A percentile compares a stretch with the other conserved stretches of the same genome.
phyloP scores from a whole-genome alignment of 2,888 invertebrate species.

The Conomelus anceps region DNA sequence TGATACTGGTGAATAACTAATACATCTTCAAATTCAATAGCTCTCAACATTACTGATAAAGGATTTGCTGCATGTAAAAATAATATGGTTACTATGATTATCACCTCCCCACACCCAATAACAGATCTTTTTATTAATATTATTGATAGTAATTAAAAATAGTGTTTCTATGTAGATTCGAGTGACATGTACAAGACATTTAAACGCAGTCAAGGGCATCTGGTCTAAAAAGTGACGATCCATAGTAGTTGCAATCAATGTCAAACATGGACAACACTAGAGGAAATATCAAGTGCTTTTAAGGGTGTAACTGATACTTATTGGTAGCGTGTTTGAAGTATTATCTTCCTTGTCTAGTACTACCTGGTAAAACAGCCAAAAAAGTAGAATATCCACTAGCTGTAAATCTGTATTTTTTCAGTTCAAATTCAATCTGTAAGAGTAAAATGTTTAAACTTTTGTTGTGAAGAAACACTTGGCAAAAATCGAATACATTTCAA shows the following conservation, averaged over 20 bases:
- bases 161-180: neutral
- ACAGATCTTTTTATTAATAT: neutral
- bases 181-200: neutral
- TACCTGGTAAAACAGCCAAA: neutral
- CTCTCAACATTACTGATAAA: neutral
- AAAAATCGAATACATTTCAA: too few species aligned
- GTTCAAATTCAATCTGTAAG: neutral
- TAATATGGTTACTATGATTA: too few species aligned
- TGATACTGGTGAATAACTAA: neutral
- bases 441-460: too few species aligned
- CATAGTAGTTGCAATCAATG: neutral
- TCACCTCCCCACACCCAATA: neutral
- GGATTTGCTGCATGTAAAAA: neutral
- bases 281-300: neutral
- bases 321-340: neutral
- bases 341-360: neutral
- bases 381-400: neutral
- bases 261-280: neutral
- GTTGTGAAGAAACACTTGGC: too few species aligned
- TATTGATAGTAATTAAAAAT: neutral
- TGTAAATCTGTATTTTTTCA: neutral
- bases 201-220: neutral
- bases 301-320: neutral
- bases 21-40: neutral
- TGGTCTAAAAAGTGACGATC: neutral